Base-by-base conservation (phyloP, 64 coral and sea anemone genomes). In the Montipora efflorescens region DNA sequence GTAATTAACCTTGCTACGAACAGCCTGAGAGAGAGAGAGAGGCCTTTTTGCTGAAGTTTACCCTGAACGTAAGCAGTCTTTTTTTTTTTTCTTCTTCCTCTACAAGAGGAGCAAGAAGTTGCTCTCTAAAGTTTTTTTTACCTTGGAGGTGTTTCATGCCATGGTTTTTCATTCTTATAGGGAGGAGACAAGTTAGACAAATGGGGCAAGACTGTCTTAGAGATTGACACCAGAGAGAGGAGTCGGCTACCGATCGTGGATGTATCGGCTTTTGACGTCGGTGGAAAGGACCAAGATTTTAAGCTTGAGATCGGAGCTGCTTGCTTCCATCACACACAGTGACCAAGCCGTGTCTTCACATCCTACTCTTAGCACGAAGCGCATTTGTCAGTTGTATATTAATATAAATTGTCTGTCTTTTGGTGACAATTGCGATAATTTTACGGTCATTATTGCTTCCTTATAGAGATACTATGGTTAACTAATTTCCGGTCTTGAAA, bases 271-370 rank as follows among this genome's bases (percentile, higher is more conserved):
- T 95, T 92, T 92, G 96, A 98, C 85, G 66, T 98, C 78, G 87
- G 79, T 10, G 82, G 88, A 68, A 49, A 68, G 45, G 67, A 70
- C 25, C 96, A 98, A 75, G 74, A 89, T 76, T 90, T 93, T 67
- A 95, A 89, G 75, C 69, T 98, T 95, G 96, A 95, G 94, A 87
- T 98, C 89, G 96, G 96, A 91, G 85, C 96, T 2, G 96, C 91
- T 48, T 98, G 96, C 67, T 98, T 95, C 82, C 82, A 86, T 71
- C 66, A 86, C 15, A 5, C 64, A 14, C 16, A 82, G 80, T 7
- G 4, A 47, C 3, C 7, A 57, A 57, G 53, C 11, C 15, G 46
- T 13, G 4, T 46, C 13, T 82, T 16, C 58, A 28, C 44, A 13
- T 9, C 43, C 64, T 47, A 3, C 20, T 48, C 62, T 9, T 62